These are phyloP conservation scores for Epizoanthus scotinus DNA, from an alignment of 92 coral and sea anemone species.

Conservation along the genomic window DNA sequence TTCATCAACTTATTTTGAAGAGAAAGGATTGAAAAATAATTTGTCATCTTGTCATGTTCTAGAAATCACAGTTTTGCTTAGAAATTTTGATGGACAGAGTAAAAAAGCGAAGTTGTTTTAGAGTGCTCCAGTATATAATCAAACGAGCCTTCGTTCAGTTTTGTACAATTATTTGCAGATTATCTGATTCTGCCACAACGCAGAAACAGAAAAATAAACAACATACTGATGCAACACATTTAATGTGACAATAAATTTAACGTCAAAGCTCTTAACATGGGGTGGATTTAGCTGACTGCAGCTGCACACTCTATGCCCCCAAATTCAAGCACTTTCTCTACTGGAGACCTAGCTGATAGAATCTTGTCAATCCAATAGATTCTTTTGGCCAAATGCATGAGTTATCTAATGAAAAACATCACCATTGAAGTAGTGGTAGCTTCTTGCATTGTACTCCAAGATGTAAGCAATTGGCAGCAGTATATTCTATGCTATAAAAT, in stretches of 20 bases:
- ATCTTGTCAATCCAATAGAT: too few relatives aligned
- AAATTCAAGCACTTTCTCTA: background rate
- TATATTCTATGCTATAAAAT: background rate
- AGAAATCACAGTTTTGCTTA: background rate
- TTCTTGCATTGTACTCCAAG: background rate
- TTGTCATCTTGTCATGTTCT: slow-evolving; percentile 41
- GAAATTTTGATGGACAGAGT: background rate
- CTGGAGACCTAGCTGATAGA: background rate
- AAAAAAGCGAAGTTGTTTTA: background rate
- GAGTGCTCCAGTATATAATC: background rate
- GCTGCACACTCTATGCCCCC: background rate
- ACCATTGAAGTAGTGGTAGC: background rate
- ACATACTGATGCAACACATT: background rate
- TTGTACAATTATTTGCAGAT: background rate
- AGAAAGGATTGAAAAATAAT: slow-evolving; percentile 26
- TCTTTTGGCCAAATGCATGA: background rate
- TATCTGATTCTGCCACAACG: background rate
- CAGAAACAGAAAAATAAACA: slow-evolving; percentile 20
- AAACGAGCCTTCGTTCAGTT: slow-evolving; percentile 7
- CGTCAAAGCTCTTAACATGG: slow-evolving; percentile 21
- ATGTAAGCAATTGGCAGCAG: background rate
- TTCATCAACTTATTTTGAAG: slow-evolving; percentile 18
- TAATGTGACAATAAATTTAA: slow-evolving; percentile 1
- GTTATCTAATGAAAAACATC: background rate
- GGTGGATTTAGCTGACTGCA: slow-evolving; percentile 4